phyloP scores from a whole-genome alignment of 2,888 invertebrate species.

The Apoda limacodes region DNA sequence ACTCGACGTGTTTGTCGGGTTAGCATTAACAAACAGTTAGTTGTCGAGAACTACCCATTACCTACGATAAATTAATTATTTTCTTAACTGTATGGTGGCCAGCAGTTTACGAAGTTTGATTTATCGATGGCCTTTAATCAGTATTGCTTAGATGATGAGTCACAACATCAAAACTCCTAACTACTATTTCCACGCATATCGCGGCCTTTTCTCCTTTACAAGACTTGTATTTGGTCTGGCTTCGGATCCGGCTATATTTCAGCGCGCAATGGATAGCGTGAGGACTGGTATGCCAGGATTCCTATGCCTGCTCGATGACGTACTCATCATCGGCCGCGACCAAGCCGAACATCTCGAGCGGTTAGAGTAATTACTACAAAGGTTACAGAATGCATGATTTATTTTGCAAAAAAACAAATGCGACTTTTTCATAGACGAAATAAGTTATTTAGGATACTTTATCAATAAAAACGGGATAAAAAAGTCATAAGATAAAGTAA shows the following conservation, averaged over 20 bases:
- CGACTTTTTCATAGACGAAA: conserved; percentile 15
- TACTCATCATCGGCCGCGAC: conserved; percentile 10
- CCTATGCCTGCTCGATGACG: conserved; percentile 15
- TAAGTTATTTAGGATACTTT: conserved; percentile 12
- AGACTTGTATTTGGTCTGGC: conserved; percentile 17
- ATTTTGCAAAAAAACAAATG: conserved; percentile 15
- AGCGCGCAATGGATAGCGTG: conserved; percentile 17
- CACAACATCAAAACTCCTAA: no score
- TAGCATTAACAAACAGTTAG: no score
- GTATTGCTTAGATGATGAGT: no score
- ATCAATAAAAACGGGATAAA: conserved; percentile 10
- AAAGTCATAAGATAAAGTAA: conserved; percentile 8
- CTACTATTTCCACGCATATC: conserved; percentile 5
- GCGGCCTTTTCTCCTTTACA: conserved; percentile 11
- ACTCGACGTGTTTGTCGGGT: no score
- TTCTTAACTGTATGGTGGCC: conserved; percentile 2
- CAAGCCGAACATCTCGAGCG: conserved; percentile 9
- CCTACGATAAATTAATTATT: no score
- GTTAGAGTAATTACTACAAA: conserved; percentile 10
- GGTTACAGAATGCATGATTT: conserved; percentile 15
- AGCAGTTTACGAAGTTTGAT: conserved; percentile 4
- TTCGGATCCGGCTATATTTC: conserved; percentile 19
- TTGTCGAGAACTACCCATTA: no score
- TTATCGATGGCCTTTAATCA: conserved; percentile 7
- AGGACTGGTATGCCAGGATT: conserved; percentile 15